Conservation (phyloP, 2,888 invertebrate species). For the Ernsta delagoae region DNA sequence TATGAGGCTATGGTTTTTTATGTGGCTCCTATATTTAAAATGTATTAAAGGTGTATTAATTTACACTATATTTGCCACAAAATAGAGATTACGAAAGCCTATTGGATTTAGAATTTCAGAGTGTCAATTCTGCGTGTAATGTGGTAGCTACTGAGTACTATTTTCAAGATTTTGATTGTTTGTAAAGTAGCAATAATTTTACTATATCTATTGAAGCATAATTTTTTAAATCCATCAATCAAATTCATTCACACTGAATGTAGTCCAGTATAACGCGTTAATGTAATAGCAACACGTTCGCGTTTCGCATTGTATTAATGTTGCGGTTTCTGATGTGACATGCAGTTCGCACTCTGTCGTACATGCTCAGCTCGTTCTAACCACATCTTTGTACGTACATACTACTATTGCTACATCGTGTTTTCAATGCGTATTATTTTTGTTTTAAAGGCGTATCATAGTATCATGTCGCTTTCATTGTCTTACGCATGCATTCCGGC, state of each 20-base stretch:
- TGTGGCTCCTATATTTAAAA: neutral
- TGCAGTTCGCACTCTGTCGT: conserved; percentile 47
- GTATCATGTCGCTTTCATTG: conserved; percentile 15
- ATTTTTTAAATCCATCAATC: too few species aligned
- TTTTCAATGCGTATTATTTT: conserved; percentile 8
- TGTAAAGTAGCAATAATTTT: too few species aligned
- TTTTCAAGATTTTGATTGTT: too few species aligned
- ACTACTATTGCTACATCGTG: conserved; percentile 36
- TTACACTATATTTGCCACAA: too few species aligned
- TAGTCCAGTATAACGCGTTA: conserved; percentile 8
- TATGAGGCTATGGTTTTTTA: conserved; percentile 17
- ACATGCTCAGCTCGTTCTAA: conserved; percentile 43
- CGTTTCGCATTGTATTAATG: conserved; percentile 52
- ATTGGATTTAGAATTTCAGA: too few species aligned
- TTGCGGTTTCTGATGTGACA: conserved; percentile 59
- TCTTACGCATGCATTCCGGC: conserved; percentile 37
- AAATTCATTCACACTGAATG: too few species aligned
- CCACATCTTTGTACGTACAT: conserved; percentile 37
- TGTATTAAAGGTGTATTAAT: too few species aligned
- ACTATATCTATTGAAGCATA: too few species aligned
- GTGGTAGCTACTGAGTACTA: too few species aligned
- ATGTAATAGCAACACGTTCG: conserved; percentile 39
- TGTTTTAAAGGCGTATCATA: too few species aligned
- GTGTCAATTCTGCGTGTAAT: too few species aligned
- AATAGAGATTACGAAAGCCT: too few species aligned